Percentiles rank a stretch among this genome's conserved stretches.
Evolutionary conservation across 1,140 invertebrate species (phyloP).

Genomic region (Hylaeus volcanicus): DNA sequence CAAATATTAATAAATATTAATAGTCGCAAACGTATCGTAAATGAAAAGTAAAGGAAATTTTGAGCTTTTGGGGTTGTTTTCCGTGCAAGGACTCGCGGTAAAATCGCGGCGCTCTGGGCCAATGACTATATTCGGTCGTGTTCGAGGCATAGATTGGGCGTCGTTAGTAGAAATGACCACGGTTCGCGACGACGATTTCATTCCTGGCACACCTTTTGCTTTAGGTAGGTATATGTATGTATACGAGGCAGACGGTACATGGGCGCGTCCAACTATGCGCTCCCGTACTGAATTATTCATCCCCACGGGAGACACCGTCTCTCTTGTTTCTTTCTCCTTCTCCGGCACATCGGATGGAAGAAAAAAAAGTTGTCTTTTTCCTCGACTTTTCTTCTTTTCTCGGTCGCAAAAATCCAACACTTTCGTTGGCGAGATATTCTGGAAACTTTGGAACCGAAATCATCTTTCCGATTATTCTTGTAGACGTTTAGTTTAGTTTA

Average conservation of each 20-base stretch:
- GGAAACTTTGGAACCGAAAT: neutral
- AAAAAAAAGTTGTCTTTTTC: neutral
- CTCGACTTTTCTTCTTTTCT: neutral
- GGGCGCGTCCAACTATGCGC: slow-evolving; percentile 77
- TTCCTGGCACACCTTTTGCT: slow-evolving; percentile 74
- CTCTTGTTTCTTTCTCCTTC: slow-evolving; percentile 45
- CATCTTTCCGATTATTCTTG: slow-evolving; percentile 1
- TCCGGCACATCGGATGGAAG: neutral
- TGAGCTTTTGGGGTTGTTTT: too few species aligned
- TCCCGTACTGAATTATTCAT: slow-evolving; percentile 77
- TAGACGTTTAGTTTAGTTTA: too few species aligned
- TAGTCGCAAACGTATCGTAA: too few species aligned
- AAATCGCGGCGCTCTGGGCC: too few species aligned
- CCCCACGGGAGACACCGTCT: slow-evolving; percentile 45
- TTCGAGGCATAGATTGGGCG: slow-evolving; percentile 16
- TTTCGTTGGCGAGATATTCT: slow-evolving; percentile 19
- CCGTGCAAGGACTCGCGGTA: too few species aligned
- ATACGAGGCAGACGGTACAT: slow-evolving; percentile 67
- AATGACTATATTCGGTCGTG: neutral
- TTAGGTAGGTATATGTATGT: slow-evolving; percentile 27
- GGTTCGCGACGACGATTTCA: slow-evolving; percentile 69
- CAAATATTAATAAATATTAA: too few species aligned
- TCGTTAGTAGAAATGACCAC: slow-evolving; percentile 32
- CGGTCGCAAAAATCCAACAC: neutral
- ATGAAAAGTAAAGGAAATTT: neutral